A percentile compares a stretch with the other conserved stretches of the same genome.
phyloP scores from a whole-genome alignment of 2,797 vertebrate genomes.

The Gadopsis bispinosus region DNA sequence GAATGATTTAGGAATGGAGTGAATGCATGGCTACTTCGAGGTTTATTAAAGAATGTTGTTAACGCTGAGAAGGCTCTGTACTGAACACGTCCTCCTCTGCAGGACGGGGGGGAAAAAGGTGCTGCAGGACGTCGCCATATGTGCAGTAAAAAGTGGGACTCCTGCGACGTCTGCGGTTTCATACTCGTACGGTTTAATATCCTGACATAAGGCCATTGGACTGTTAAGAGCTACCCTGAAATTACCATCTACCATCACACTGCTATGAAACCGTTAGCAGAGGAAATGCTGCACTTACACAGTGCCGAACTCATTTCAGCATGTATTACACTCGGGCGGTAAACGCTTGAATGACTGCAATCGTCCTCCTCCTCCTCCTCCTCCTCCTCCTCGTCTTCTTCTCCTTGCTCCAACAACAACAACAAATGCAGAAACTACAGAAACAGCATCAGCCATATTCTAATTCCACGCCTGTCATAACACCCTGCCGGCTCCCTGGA shows the following conservation, averaged over 20 bases:
- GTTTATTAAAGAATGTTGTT: conserved; percentile 31
- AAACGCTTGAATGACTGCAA: conserved; percentile 61
- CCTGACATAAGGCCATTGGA: conserved; percentile 35
- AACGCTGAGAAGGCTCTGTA: not conserved
- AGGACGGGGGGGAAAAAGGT: not conserved
- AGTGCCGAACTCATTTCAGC: conserved; percentile 59
- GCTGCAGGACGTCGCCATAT: conserved; percentile 23
- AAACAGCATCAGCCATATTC: conserved; percentile 52
- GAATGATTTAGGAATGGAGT: conserved; percentile 1
- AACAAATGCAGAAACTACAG: conserved; percentile 24
- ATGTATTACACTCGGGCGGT: conserved; percentile 64
- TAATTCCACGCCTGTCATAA: conserved; percentile 62
- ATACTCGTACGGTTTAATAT: conserved; percentile 33
- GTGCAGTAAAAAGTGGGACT: conserved; percentile 9
- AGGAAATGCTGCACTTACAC: conserved; percentile 71
- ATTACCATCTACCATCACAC: conserved; percentile 43
- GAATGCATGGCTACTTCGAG: conserved; percentile 9
- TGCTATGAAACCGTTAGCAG: conserved; percentile 61
- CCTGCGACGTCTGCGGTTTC: not conserved
- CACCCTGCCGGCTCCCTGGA: conserved; percentile 51
- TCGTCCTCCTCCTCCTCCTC: conserved; percentile 46
- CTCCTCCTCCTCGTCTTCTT: conserved; percentile 8
- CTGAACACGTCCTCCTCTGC: conserved; percentile 5
- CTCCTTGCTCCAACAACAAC: conserved; percentile 6
- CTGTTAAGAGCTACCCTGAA: conserved; percentile 44